Percentiles rank a stretch among this genome's conserved stretches.
Conservation (phyloP, 2,113 vertebrate genomes). For the Dipodomys stephensi region DNA sequence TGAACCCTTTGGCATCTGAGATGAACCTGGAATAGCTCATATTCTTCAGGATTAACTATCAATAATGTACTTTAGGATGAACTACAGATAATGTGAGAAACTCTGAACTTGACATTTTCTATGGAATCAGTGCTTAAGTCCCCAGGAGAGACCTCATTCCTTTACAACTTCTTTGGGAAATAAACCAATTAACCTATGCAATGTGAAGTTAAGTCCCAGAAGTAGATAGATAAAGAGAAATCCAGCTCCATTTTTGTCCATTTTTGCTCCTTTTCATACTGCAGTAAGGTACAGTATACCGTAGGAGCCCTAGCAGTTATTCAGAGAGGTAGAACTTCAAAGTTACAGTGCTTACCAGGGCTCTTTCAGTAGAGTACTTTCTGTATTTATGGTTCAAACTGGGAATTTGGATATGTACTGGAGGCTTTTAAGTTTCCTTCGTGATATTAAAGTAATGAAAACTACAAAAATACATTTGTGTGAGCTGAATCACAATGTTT, state of each 20-base stretch:
- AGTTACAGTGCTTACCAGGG: neutral
- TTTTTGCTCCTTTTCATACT: neutral
- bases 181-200: neutral
- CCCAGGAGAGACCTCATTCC: neutral
- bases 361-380: neutral
- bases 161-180: neutral
- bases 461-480: neutral
- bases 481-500: conserved; percentile 11
- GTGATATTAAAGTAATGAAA: neutral
- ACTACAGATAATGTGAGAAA: neutral
- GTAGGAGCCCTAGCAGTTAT: neutral
- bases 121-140: neutral
- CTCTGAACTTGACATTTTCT: neutral
- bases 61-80: neutral
- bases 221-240: neutral
- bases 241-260: neutral
- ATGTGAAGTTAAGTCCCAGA: neutral
- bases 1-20: conserved; percentile 46
- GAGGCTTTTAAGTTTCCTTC: conserved; percentile 5
- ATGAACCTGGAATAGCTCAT: conserved; percentile 20
- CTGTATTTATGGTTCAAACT: conserved; percentile 12
- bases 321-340: conserved; percentile 43
- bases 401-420: neutral
- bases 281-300: neutral
- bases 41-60: conserved; percentile 12